phyloP scores from a whole-genome alignment of 2,797 vertebrate species.

The Gallirallus australis region DNA sequence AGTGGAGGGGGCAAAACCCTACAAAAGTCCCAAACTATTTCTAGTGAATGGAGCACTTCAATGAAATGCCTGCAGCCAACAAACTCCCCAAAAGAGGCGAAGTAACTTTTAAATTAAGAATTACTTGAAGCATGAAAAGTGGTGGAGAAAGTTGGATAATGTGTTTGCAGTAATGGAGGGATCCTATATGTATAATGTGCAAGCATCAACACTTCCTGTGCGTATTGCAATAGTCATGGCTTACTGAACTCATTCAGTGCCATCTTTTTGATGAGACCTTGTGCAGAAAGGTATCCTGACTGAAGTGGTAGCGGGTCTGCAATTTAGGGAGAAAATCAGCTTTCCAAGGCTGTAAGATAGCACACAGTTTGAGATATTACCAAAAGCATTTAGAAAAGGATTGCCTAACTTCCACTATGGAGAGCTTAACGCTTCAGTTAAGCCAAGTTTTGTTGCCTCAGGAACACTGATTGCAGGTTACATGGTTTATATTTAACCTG shows the following conservation, averaged over 20 bases:
- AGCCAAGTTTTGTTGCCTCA: conserved; percentile 7
- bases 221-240: not conserved
- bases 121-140: not conserved
- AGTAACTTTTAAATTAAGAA: not conserved
- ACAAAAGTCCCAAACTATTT: not conserved
- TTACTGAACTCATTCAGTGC: not conserved
- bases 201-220: not conserved
- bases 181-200: fast-evolving
- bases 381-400: not conserved
- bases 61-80: not conserved
- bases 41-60: not conserved
- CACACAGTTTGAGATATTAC: not conserved
- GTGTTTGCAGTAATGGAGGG: not conserved
- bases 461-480: not conserved
- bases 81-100: not conserved
- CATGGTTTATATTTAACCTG: conserved; percentile 44
- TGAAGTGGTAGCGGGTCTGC: not conserved
- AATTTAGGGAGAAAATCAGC: not conserved
- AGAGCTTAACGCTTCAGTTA: conserved; percentile 11
- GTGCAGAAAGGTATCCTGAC: not conserved
- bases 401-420: not conserved
- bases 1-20: fast-evolving
- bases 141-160: not conserved
- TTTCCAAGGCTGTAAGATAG: not conserved
- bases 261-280: not conserved